phyloP scores from a whole-genome alignment of 2,797 vertebrate species.

The Dromococcyx pavoninus region DNA sequence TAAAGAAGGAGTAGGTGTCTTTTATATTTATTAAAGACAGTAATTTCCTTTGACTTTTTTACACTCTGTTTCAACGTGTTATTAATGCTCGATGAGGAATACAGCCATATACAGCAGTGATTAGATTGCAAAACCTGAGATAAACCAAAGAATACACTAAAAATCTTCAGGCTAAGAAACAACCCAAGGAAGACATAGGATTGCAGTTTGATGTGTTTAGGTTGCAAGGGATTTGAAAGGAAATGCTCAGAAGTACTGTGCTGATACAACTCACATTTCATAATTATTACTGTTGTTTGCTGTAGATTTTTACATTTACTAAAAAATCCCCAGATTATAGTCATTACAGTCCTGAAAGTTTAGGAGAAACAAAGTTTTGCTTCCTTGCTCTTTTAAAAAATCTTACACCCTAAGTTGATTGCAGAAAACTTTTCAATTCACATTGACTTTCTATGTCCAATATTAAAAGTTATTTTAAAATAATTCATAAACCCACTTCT shows the following conservation, averaged over 20 bases:
- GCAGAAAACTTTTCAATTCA: not conserved
- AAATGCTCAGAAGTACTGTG: not conserved
- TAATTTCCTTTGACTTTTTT: slow-evolving; percentile 33
- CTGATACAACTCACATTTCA: not conserved
- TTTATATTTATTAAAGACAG: slow-evolving; percentile 42
- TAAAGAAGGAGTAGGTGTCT: not conserved
- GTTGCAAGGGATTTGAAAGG: not conserved
- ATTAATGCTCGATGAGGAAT: not conserved
- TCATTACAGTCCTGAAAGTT: not conserved
- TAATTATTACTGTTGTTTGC: not conserved
- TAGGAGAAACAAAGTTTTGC: not conserved
- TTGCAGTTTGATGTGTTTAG: slow-evolving; percentile 1
- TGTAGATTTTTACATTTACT: not conserved
- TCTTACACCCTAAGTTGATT: not conserved
- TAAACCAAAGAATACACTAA: not conserved
- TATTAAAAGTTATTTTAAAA: not conserved
- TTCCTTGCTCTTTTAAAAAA: not conserved
- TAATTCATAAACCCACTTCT: not conserved
- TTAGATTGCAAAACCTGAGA: slow-evolving; percentile 23
- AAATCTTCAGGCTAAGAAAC: not conserved
- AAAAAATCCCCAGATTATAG: not conserved
- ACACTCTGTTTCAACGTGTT: not conserved
- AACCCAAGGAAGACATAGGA: not conserved
- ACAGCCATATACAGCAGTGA: not conserved
- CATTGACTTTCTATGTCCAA: not conserved